Conservation (phyloP, 2,797 vertebrate genomes). For the Notolepis coatsorum region DNA sequence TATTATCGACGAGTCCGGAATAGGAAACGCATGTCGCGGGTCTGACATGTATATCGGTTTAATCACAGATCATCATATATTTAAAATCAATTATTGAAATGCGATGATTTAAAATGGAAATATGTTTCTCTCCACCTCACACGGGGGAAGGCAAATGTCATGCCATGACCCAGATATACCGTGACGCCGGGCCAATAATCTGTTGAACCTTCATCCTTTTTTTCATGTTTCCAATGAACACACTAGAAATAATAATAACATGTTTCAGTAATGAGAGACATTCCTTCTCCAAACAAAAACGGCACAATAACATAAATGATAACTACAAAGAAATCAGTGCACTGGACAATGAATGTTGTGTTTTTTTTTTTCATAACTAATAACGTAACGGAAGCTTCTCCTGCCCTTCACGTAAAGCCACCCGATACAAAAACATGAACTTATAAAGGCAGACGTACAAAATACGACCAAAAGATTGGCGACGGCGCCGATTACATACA, state of each 20-base stretch:
- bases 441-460: conserved; percentile 28
- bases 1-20: no score
- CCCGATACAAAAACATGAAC: conserved; percentile 2
- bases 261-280: conserved; percentile 23
- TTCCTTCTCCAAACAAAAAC: conserved; percentile 7
- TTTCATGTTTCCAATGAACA: conserved; percentile 17
- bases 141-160: conserved; percentile 40
- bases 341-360: conserved; percentile 59
- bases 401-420: conserved; percentile 13
- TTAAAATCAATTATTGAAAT: no score
- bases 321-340: conserved; percentile 69
- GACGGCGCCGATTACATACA: conserved; percentile 31
- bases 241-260: conserved; percentile 13
- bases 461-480: conserved; percentile 19
- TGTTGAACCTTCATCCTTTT: conserved; percentile 27
- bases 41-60: no score
- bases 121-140: conserved; percentile 4
- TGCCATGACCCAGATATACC: conserved; percentile 36
- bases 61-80: no score
- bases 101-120: conserved; percentile 24
- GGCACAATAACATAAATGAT: conserved; percentile 31
- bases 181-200: conserved; percentile 25
- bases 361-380: conserved; percentile 15
- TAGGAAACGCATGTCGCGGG: no score
- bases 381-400: conserved; percentile 27